These are phyloP conservation scores for Datnioides undecimradiatus DNA, from an alignment of 2,113 vertebrate species.

Conservation along the genomic window DNA sequence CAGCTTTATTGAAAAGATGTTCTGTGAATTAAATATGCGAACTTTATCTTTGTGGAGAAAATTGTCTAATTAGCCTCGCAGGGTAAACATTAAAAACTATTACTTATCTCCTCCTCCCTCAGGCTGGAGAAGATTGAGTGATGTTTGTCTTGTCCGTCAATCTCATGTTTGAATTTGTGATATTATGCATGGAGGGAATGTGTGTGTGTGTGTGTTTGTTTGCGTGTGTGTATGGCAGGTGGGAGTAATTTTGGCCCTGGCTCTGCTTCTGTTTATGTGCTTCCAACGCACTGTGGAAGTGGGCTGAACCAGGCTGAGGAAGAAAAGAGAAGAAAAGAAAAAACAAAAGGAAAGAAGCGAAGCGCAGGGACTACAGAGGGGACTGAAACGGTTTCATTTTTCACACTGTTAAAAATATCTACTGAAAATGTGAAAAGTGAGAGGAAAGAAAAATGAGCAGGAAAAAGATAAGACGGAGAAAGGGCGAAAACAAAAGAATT, in stretches of 20 bases:
- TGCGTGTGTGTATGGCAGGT: conserved; percentile 28
- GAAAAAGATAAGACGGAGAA: conserved; percentile 50
- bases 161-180: conserved; percentile 12
- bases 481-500: conserved; percentile 20
- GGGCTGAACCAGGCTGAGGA: conserved; percentile 27
- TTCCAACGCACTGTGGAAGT: conserved; percentile 32
- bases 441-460: conserved; percentile 47
- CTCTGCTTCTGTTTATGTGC: conserved; percentile 32
- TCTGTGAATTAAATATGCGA: conserved; percentile 27
- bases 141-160: conserved; percentile 26
- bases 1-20: conserved; percentile 4
- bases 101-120: conserved; percentile 29
- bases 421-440: conserved; percentile 32
- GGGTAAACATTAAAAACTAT: conserved; percentile 16
- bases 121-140: conserved; percentile 14
- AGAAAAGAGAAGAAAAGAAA: background rate
- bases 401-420: conserved; percentile 41
- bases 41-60: conserved; percentile 19
- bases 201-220: conserved; percentile 10
- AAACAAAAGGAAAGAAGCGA: background rate
- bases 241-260: conserved; percentile 30
- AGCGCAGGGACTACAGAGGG: background rate
- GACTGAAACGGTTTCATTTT: conserved; percentile 45
- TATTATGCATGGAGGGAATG: conserved; percentile 6
- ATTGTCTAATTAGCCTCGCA: conserved; percentile 16